Evolutionary conservation across 2,113 vertebrate species (phyloP).

Genomic region (Calidris pygmaea): DNA sequence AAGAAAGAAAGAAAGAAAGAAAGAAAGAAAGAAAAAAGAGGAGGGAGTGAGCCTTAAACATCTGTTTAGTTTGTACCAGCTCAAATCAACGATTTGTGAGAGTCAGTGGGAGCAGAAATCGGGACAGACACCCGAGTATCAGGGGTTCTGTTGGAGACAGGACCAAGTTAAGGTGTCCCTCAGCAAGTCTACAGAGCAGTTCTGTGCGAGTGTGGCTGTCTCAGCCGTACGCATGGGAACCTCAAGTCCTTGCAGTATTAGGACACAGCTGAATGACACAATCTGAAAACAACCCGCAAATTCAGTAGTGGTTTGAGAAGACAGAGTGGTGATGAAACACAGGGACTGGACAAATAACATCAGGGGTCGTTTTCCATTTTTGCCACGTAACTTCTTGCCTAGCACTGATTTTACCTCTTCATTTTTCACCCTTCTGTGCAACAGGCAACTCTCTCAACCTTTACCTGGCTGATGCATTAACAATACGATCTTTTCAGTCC

Average conservation of each 20-base stretch:
- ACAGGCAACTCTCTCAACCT: background rate
- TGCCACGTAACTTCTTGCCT: background rate
- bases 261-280: background rate
- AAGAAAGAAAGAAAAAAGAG: background rate
- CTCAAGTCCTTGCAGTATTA: background rate
- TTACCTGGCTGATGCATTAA: background rate
- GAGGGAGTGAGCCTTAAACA: background rate
- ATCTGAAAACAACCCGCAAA: background rate
- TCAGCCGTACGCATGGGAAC: fast-evolving
- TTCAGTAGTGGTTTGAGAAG: background rate
- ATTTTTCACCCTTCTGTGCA: background rate
- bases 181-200: background rate
- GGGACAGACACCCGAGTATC: background rate
- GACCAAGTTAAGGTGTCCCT: background rate
- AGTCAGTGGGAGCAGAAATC: background rate
- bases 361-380: background rate
- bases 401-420: background rate
- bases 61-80: background rate
- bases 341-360: background rate
- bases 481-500: background rate
- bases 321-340: background rate
- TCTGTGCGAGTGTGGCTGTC: fast-evolving
- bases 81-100: background rate
- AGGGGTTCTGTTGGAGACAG: background rate
- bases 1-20: background rate